Conservation (phyloP, 2,888 invertebrate species). For the Aelia acuminata region DNA sequence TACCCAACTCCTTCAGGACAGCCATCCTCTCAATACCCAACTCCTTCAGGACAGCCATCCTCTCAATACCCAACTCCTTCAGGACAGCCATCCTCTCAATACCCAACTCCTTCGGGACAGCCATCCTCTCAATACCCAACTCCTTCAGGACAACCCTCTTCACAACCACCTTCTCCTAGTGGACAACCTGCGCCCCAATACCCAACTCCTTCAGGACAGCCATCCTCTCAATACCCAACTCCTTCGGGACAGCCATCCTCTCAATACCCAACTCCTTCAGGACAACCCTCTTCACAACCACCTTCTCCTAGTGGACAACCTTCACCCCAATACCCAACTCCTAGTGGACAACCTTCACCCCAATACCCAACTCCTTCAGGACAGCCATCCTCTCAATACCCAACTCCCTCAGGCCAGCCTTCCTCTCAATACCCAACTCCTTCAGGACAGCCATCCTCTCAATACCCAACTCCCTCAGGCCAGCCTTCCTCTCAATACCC, state of each 20-base stretch:
- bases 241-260: slow-evolving; percentile 24
- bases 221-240: background rate
- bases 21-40: slow-evolving; percentile 34
- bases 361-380: background rate
- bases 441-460: background rate
- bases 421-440: background rate
- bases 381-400: background rate
- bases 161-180: background rate
- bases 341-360: background rate
- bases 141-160: background rate
- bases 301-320: background rate
- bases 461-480: slow-evolving; percentile 3
- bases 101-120: background rate
- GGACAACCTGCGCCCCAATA: background rate
- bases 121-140: background rate
- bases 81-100: background rate
- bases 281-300: background rate
- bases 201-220: background rate
- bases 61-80: background rate
- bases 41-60: background rate
- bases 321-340: background rate
- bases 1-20: slow-evolving; percentile 13
- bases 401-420: background rate
- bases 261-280: slow-evolving; percentile 25
- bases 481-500: slow-evolving; percentile 8